Percentiles rank a stretch among this genome's conserved stretches.
Conservation (phyloP, 2,797 vertebrate species). For the Macropodus opercularis region DNA sequence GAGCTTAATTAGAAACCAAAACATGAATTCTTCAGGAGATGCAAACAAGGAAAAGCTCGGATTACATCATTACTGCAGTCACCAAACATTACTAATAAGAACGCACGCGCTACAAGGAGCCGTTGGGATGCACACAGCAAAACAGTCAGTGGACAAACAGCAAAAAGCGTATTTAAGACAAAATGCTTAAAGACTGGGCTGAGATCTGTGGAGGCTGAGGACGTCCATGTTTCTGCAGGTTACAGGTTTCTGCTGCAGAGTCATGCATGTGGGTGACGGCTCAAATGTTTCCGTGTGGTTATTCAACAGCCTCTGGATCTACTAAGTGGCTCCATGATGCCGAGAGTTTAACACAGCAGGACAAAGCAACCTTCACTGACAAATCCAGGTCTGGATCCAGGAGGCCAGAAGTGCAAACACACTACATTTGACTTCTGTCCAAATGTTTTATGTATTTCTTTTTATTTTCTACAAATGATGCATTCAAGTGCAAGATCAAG, state of each 20-base stretch:
- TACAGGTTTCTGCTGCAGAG: not conserved
- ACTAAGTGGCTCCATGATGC: not conserved
- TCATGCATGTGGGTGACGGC: not conserved
- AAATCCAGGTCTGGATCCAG: not conserved
- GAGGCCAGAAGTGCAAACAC: not conserved
- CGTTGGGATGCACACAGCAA: not conserved
- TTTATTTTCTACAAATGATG: too few species aligned
- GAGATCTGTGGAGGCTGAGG: not conserved
- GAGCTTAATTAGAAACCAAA: not conserved
- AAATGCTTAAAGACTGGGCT: not conserved
- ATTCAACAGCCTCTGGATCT: not conserved
- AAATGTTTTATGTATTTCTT: too few species aligned
- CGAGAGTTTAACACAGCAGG: not conserved
- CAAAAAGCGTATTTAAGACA: not conserved
- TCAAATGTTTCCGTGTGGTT: not conserved
- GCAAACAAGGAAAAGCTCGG: not conserved
- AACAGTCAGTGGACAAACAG: not conserved
- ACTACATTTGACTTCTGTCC: too few species aligned
- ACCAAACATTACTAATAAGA: conserved; percentile 6
- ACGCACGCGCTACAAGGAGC: not conserved
- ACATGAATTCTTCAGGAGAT: not conserved
- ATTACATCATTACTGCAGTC: conserved; percentile 4
- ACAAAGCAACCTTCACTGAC: not conserved
- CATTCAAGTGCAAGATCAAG: not conserved
- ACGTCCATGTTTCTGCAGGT: not conserved